These are phyloP conservation scores for Ceratina japonica DNA, from an alignment of 1,140 invertebrate genomes.

Conservation along the genomic window DNA sequence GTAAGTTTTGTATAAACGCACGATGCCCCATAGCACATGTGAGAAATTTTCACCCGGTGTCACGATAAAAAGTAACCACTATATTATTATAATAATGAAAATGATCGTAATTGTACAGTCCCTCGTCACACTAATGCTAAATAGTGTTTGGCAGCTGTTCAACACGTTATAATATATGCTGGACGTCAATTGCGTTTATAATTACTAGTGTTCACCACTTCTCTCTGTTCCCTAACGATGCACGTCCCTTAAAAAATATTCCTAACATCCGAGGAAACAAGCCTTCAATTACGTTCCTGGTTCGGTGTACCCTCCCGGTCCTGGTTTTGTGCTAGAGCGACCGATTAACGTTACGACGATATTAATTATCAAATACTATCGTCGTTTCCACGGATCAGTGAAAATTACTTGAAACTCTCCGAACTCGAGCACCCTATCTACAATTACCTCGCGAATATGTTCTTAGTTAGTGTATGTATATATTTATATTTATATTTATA, in stretches of 20 bases:
- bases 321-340: slow-evolving; percentile 13
- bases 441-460: background rate
- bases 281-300: background rate
- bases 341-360: background rate
- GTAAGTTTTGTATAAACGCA: slow-evolving; percentile 41
- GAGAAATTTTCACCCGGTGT: background rate
- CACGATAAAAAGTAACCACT: slow-evolving; percentile 30
- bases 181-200: slow-evolving; percentile 41
- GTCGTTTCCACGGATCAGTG: background rate
- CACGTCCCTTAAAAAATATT: slow-evolving; percentile 7
- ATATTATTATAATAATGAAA: slow-evolving; percentile 13
- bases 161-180: slow-evolving; percentile 33
- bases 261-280: background rate
- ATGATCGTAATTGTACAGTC: slow-evolving; percentile 45
- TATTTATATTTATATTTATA: background rate
- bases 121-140: slow-evolving; percentile 36
- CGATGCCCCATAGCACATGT: background rate
- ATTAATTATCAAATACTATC: slow-evolving; percentile 13
- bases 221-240: background rate
- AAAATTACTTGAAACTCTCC: background rate
- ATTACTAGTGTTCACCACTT: background rate
- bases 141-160: slow-evolving; percentile 48
- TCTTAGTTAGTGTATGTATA: background rate
- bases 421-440: slow-evolving; percentile 15
- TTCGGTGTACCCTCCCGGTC: background rate